phyloP scores from a whole-genome alignment of 2,888 invertebrate genomes.

The Hirtodrosophila confusa region DNA sequence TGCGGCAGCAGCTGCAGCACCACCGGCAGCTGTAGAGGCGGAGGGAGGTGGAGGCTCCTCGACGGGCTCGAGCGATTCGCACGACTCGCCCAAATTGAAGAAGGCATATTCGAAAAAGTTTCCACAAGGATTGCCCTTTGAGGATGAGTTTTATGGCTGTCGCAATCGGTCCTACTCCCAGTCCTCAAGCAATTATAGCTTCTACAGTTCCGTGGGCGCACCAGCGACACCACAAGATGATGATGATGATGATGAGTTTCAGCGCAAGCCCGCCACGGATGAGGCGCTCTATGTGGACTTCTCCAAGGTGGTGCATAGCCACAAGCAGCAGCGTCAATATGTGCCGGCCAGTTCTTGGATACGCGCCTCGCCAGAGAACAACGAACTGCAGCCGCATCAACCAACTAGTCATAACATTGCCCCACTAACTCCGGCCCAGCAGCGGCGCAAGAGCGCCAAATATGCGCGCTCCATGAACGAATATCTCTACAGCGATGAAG shows the following conservation, averaged over 20 bases:
- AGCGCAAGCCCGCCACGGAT: constrained; percentile 83
- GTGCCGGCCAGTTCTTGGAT: constrained; percentile 76
- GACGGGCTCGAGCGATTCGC: constrained; percentile 80
- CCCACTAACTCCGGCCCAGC: constrained; percentile 65
- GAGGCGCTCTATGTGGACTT: constrained; percentile 84
- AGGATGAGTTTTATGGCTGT: constrained; percentile 83
- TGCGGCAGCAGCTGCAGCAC: constrained; percentile 16
- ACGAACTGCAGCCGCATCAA: constrained; percentile 36
- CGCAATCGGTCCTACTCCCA: constrained; percentile 83
- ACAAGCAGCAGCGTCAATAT: constrained; percentile 65
- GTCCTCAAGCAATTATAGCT: constrained; percentile 84
- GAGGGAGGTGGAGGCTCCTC: constrained; percentile 73
- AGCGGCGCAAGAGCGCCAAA: constrained; percentile 66
- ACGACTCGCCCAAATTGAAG: constrained; percentile 81
- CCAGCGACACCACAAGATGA: constrained; percentile 64
- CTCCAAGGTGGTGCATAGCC: constrained; percentile 81
- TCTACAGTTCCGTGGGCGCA: constrained; percentile 81
- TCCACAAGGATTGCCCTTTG: constrained; percentile 84
- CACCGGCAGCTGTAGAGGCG: constrained; percentile 38
- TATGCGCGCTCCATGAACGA: constrained; percentile 80
- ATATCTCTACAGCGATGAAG: constrained; percentile 77
- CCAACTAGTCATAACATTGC: constrained; percentile 21
- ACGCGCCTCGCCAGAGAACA: constrained; percentile 57
- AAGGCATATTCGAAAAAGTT: constrained; percentile 84
- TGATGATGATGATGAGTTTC: constrained; percentile 81